Conservation (phyloP, 2,113 vertebrate species). For the Ranitomeya imitator region DNA sequence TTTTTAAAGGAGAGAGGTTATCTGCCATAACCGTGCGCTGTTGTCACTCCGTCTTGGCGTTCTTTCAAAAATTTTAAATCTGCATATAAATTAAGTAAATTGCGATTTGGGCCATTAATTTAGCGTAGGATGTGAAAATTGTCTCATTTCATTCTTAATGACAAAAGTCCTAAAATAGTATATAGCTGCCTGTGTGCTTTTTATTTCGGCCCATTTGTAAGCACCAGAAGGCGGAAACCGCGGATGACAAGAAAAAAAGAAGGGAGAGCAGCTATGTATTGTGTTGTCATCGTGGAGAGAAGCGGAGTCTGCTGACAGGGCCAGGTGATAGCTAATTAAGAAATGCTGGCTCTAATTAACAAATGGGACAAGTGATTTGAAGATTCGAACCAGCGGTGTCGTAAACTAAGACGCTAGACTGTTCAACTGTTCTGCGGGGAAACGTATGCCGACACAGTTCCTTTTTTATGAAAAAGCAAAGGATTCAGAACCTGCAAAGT, state of each 20-base stretch:
- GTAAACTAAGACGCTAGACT: constrained; percentile 43
- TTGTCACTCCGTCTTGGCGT: constrained; percentile 41
- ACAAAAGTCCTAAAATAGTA: constrained; percentile 57
- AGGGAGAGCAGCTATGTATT: neutral
- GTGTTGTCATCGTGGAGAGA: neutral
- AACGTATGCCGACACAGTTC: neutral
- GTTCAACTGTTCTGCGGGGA: constrained; percentile 28
- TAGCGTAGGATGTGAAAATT: constrained; percentile 54
- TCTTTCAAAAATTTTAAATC: constrained; percentile 52
- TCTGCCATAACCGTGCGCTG: constrained; percentile 5
- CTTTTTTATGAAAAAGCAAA: neutral
- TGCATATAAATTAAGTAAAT: constrained; percentile 57
- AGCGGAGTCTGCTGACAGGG: constrained; percentile 8
- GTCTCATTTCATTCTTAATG: constrained; percentile 57
- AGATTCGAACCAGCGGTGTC: neutral
- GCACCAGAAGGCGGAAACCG: neutral
- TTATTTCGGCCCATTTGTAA: constrained; percentile 21
- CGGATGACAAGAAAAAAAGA: neutral
- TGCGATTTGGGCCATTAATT: constrained; percentile 57
- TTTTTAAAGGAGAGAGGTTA: constrained; percentile 43
- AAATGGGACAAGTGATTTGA: constrained; percentile 44
- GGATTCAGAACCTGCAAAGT: neutral
- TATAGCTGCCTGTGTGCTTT: constrained; percentile 37
- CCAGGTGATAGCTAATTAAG: constrained; percentile 52
- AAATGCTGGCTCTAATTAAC: constrained; percentile 51